Evolutionary conservation across 2,888 invertebrate genomes (phyloP).

Genomic region (Spisula solida): DNA sequence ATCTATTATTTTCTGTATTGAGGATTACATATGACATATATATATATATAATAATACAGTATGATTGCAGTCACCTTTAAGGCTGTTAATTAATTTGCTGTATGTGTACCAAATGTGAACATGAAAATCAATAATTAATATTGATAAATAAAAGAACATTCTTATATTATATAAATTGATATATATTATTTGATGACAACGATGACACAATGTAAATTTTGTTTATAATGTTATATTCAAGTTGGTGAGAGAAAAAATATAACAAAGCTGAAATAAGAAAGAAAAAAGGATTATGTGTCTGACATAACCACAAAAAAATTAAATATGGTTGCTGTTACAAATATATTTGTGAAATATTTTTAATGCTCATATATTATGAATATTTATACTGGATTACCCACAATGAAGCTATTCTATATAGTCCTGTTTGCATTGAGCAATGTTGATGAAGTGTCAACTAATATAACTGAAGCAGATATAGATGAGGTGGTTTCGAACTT

Average conservation of each 20-base stretch:
- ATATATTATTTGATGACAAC: no score
- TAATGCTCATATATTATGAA: background rate
- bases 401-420: background rate
- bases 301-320: no score
- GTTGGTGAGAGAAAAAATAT: no score
- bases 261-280: no score
- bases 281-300: no score
- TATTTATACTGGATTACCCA: background rate
- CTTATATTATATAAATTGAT: background rate
- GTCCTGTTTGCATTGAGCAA: background rate
- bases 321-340: background rate
- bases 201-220: background rate
- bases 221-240: no score
- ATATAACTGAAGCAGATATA: constrained; percentile 46
- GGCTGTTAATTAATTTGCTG: background rate
- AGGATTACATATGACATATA: no score
- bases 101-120: no score
- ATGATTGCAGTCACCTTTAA: background rate
- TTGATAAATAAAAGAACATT: background rate
- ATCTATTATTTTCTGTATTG: background rate
- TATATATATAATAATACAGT: no score
- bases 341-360: background rate
- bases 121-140: background rate
- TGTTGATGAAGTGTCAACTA: background rate
- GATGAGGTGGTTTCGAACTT: constrained; percentile 39